Conservation (phyloP, 1,140 invertebrate genomes). For the Anadara kagoshimensis region DNA sequence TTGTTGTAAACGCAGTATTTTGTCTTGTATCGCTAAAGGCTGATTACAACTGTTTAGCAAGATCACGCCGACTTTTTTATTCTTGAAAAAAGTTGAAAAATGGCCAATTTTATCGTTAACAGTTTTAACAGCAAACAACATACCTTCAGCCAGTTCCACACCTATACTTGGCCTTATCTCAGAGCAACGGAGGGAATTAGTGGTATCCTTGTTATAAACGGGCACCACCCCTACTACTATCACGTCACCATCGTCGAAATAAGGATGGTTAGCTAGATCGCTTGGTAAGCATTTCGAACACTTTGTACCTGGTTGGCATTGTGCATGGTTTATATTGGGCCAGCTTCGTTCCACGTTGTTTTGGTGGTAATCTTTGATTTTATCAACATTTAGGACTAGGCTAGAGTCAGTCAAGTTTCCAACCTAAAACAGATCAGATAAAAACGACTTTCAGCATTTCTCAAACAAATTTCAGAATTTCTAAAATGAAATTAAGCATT, state of each 20-base stretch:
- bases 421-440: background rate
- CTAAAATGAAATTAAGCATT: no score
- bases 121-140: constrained; percentile 11
- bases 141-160: constrained; percentile 5
- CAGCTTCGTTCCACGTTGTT: background rate
- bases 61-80: constrained; percentile 26
- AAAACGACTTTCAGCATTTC: background rate
- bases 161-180: constrained; percentile 8
- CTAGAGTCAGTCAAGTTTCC: background rate
- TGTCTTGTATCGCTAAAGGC: constrained; percentile 20
- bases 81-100: constrained; percentile 1
- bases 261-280: constrained; percentile 21
- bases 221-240: constrained; percentile 30
- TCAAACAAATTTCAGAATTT: no score
- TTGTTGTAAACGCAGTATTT: constrained; percentile 26
- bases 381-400: background rate
- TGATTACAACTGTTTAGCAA: constrained; percentile 37
- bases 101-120: background rate
- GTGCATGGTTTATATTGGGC: constrained; percentile 13
- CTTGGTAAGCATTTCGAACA: constrained; percentile 18
- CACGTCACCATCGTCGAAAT: constrained; percentile 33
- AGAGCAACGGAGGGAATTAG: constrained; percentile 9
- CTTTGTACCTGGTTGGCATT: background rate
- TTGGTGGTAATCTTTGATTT: constrained; percentile 17
- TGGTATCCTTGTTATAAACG: constrained; percentile 2